Base-by-base conservation (phyloP, 2,113 vertebrate species). In the Lota lota region DNA sequence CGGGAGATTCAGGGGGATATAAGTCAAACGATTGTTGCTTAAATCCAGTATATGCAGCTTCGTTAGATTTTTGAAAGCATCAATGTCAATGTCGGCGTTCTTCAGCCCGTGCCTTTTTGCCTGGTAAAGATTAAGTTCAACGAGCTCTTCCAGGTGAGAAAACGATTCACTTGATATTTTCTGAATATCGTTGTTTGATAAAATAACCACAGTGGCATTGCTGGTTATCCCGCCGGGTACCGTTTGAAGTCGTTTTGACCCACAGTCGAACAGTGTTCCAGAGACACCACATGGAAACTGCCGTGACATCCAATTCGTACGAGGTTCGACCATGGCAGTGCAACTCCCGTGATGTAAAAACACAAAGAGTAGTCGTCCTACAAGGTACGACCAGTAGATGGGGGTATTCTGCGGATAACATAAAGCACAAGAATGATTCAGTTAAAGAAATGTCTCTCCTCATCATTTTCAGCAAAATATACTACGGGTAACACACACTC, bases 161-260 rank as follows among this genome's bases (percentile, higher is more conserved):
- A 94, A 88, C 0, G 67, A 79, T 17, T 75, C 0, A 1, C 2
- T 71, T 0, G 77, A 79, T 74, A 95, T 59, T 0, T 80, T 69
- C 0, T 8, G 51, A 47, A 95, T 92, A 5, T 0, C 3, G 68
- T 95, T 95, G 10, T 89, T 66, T 1, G 91, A 90, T 4, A 93
- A 72, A 40, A 91, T 73, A 0, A 93, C 78, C 54, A 79, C 73
- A 0, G 90, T 93, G 7, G 78, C 76, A 63, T 92, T 89, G 18
- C 16, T 64, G 0, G 84, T 66, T 72, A 92, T 77, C 0, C 75
- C 85, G 1, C 1, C 0, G 1, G 95, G 94, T 0, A 96, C 78
- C 0, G 16, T 1, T 10, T 20, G 17, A 22, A 95, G 84, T 1
- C 18, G 18, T 1, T 83, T 83, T 0, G 14, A 20, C 1, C n/a